Percentiles rank a stretch among this genome's conserved stretches.
Conservation (phyloP, 2,888 invertebrate genomes). For the Globia sparganii region DNA sequence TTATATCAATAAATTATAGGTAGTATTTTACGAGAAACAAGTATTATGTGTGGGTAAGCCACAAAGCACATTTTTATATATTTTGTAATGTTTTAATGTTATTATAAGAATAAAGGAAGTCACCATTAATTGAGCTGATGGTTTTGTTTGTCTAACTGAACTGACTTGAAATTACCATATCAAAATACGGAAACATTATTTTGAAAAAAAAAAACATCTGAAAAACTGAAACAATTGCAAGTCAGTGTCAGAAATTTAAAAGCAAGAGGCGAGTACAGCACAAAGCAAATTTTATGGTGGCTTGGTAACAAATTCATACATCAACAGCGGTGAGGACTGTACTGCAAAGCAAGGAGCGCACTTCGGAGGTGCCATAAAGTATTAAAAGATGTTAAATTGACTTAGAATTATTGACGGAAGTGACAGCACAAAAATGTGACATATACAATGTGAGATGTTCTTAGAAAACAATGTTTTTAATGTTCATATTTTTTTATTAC, state of each 20-base stretch:
- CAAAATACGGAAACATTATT: neutral
- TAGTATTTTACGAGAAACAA: neutral
- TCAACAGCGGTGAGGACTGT: neutral
- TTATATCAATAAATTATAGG: neutral
- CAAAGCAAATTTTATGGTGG: neutral
- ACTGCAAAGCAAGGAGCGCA: neutral
- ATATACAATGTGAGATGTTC: neutral
- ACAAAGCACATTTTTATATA: too few relatives aligned
- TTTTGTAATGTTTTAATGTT: neutral
- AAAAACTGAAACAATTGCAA: neutral
- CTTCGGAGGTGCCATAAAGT: neutral
- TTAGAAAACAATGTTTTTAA: neutral
- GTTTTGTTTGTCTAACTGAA: neutral
- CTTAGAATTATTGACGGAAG: neutral
- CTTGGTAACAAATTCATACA: neutral
- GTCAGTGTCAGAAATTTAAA: neutral
- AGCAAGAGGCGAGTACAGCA: neutral
- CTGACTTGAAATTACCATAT: neutral
- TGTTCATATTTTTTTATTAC: neutral
- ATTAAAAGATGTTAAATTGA: neutral
- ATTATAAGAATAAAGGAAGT: neutral
- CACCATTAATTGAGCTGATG: neutral
- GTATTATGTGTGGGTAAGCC: conserved; percentile 5
- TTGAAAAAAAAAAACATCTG: neutral
- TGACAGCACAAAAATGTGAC: neutral